Evolutionary conservation across 1,140 invertebrate species (phyloP), one percentile per base, ranked within the genome.

Genomic region (Bombus sylvicola): DNA sequence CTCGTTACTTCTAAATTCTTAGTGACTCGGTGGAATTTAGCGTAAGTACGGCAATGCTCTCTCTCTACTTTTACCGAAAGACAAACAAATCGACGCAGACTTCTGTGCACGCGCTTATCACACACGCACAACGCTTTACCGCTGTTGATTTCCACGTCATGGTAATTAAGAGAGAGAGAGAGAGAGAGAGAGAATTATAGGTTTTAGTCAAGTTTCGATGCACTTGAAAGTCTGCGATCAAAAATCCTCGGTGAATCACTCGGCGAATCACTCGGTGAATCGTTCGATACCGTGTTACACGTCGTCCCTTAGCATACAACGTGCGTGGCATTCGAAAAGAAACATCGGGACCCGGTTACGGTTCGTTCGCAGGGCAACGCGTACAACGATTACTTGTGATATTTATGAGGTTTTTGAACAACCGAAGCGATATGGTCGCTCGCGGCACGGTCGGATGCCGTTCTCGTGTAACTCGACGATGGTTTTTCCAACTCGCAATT

Each of bases 401-500:
- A 77, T 37, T 72, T 69, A 22, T 25, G 37, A 62, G 28, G 43
- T 81, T 85, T 85, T 81, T 57, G 37, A 69, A 10, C 22, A 47
- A 77, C 22, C 84, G 73, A 85, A 85, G 37, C 43, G 72, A 22
- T 73, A 66, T 69, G 39, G 34, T 57, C 64, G 76, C 12, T 43
- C n/a, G 41, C 84, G 72, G 34, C 59, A 75, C 77, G 72, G 18
- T 75, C 79, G 85, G 91, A 93, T 94, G 90, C 92, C 92, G 74
- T 41, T 53, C 75, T 87, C 86, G 80, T 90, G 90, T 90, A 89
- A 91, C 90, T 88, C 87, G 59, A 43, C 73, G 79, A 83, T 62
- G 71, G 90, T 94, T 93, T 93, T 93, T 92, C 92, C 92, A 68
- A 37, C 77, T 62, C 47, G 47, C 47, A 81, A 90, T 90, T 87